Evolutionary conservation across 2,113 vertebrate genomes (phyloP), one percentile per base, ranked within the genome.

Genomic region (Phodopus roborovskii): DNA sequence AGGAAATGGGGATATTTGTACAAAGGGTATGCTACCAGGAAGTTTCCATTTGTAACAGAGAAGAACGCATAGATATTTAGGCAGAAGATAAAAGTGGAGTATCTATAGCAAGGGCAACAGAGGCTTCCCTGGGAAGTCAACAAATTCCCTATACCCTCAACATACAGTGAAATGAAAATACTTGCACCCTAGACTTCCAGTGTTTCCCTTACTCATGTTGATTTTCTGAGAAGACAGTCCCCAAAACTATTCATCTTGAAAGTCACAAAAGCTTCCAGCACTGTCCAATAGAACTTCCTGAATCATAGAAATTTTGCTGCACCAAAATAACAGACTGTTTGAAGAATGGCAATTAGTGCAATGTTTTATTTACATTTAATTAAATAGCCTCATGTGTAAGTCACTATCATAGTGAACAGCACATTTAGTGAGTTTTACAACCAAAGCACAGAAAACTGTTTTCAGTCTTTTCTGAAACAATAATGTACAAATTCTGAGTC

Each of bases 181-280:
- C 15, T 71, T 58, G 88, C 92, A 42, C 5, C 42, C 60, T 56
- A 39, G 50, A 64, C 45, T 62, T 83, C 42, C 88, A 68, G 39
- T 45, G 81, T 92, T 93, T 94, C 58, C 53, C 36, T 91, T 75
- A 70, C 45, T 75, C 13, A 7, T 19, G 53, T 74, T 42, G 2
- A 68, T 86, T 86, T 50, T 78, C 70, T 10, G 24, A 62, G 11
- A 92, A 94, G 68, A 62, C 1, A 70, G 58, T 24, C 48, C 3
- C 20, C 28, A 73, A 83, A 74, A 94, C 89, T 74, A 89, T 89
- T 89, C 68, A 93, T 64, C 48, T 26, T 22, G n/a, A 24, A 42
- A 58, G 83, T 7, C 11, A 66, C 53, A 84, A 39, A 42, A 78
- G 71, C 2, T 12, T 73, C 71, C 20, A n/a, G 56, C 3, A 1